Percentiles rank a stretch among this genome's conserved stretches.
These are phyloP conservation scores for Plestiodon gilberti DNA, from an alignment of 2,113 vertebrate genomes.

Conservation along the genomic window DNA sequence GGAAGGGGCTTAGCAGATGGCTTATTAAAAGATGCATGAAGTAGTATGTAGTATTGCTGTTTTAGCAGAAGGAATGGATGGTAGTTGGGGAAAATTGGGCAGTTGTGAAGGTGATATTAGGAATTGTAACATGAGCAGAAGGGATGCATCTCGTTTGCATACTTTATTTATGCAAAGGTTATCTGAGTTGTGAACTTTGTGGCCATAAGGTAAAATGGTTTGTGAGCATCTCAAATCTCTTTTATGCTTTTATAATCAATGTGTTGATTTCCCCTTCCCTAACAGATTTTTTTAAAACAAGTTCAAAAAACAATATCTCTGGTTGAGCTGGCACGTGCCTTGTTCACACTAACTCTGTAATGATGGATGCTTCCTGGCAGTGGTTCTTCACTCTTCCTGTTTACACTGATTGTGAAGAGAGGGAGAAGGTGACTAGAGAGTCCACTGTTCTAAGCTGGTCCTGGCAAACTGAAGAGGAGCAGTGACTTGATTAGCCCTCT, in stretches of 20 bases:
- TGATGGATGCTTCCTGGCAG: not conserved
- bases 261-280: not conserved
- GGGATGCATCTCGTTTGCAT: not conserved
- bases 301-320: not conserved
- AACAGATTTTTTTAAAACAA: not conserved
- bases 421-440: not conserved
- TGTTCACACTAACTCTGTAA: not conserved
- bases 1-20: not conserved
- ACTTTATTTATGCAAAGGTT: not conserved
- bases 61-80: not conserved
- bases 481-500: not conserved
- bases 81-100: not conserved
- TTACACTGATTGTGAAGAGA: not conserved
- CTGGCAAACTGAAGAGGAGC: not conserved
- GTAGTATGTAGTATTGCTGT: not conserved
- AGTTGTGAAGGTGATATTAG: not conserved
- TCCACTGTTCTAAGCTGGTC: not conserved
- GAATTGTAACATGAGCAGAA: not conserved
- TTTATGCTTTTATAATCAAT: not conserved
- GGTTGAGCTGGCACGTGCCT: not conserved
- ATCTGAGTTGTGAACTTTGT: not conserved
- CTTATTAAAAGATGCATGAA: slow-evolving; percentile 7
- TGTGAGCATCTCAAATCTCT: not conserved
- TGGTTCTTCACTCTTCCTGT: not conserved
- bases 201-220: not conserved